phyloP scores from a whole-genome alignment of 1,140 invertebrate genomes.

The Drosophila fuyamai region DNA sequence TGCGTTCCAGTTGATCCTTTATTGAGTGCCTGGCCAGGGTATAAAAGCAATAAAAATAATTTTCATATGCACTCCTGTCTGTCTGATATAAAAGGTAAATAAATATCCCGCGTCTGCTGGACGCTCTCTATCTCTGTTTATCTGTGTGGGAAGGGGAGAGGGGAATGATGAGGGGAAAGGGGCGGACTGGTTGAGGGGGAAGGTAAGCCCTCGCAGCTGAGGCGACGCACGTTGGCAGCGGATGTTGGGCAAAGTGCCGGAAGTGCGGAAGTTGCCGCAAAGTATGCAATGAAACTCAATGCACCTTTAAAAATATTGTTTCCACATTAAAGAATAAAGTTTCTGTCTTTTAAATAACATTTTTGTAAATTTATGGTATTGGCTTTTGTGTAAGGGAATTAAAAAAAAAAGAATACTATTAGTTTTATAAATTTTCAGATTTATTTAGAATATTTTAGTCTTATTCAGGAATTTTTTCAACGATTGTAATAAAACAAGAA shows the following conservation, averaged over 20 bases:
- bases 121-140: constrained; percentile 45
- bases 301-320: background rate
- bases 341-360: no score
- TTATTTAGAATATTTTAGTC: no score
- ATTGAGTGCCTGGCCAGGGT: constrained; percentile 19
- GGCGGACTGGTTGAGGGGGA: constrained; percentile 4
- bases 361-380: no score
- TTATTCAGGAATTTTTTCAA: no score
- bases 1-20: constrained; percentile 25
- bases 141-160: background rate
- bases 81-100: constrained; percentile 62
- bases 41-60: constrained; percentile 58
- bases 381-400: no score
- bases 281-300: constrained; percentile 61
- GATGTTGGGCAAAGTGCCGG: constrained; percentile 70
- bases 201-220: constrained; percentile 51
- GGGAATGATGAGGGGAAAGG: background rate
- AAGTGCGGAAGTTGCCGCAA: constrained; percentile 73
- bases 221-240: constrained; percentile 49
- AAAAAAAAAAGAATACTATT: no score
- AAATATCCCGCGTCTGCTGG: constrained; percentile 43
- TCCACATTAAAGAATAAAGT: no score
- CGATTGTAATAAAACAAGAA: no score
- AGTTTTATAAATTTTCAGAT: no score
- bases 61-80: constrained; percentile 55